A percentile compares a stretch with the other conserved stretches of the same genome.
phyloP scores from a whole-genome alignment of 1,140 invertebrate species.

The Acromyrmex echinatior region DNA sequence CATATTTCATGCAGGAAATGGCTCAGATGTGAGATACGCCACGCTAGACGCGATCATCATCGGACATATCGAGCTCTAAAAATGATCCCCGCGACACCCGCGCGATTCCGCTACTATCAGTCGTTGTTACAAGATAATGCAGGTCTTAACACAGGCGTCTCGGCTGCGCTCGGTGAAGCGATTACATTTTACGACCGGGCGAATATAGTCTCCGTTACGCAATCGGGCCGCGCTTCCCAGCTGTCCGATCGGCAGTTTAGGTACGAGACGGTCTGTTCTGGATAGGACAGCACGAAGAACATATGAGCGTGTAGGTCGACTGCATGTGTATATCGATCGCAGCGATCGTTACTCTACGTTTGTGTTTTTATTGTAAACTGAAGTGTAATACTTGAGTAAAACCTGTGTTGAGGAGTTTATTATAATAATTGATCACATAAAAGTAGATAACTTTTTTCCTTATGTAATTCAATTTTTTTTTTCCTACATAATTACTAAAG shows the following conservation, averaged over 20 bases:
- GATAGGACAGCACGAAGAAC: conserved; percentile 27
- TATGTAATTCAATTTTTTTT: too few relatives aligned
- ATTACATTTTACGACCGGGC: conserved; percentile 68
- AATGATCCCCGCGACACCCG: conserved; percentile 65
- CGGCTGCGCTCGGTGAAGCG: conserved; percentile 42
- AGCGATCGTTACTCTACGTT: conserved; percentile 31
- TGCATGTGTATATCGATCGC: conserved; percentile 40
- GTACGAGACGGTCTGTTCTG: conserved; percentile 51
- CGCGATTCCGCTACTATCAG: conserved; percentile 44
- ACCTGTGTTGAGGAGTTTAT: neutral
- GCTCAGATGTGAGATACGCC: neutral
- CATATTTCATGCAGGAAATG: conserved; percentile 6
- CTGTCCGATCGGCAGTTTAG: conserved; percentile 71
- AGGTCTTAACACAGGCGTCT: neutral
- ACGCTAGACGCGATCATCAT: conserved; percentile 24
- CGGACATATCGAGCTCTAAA: conserved; percentile 75
- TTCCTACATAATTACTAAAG: too few relatives aligned
- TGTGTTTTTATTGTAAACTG: neutral
- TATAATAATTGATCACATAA: neutral
- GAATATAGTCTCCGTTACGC: conserved; percentile 76
- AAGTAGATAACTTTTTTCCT: too few relatives aligned
- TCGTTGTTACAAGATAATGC: conserved; percentile 44
- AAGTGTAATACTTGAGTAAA: neutral
- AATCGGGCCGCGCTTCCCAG: conserved; percentile 79
- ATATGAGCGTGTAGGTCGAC: conserved; percentile 52